Base-by-base conservation (phyloP, 2,797 vertebrate species). In the Sebastes glaucus region DNA sequence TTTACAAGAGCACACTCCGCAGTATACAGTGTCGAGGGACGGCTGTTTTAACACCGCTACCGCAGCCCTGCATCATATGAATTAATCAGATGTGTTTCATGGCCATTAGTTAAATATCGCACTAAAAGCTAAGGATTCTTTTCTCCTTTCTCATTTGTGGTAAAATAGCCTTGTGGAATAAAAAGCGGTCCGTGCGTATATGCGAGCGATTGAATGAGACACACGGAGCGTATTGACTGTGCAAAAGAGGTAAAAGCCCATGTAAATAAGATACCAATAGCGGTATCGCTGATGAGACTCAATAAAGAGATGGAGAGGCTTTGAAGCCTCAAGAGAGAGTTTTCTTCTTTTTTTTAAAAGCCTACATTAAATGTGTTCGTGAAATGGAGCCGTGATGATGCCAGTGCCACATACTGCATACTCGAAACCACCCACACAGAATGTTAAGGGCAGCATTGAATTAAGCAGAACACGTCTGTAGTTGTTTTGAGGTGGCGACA, bases 1-100 rank as follows among this genome's bases (percentile, higher is more conserved):
- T 95, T 95, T 94, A 94, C 93, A 89, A 84, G 89, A 81, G 88
- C 86, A 42, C 87, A 85, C 85, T 87, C 80, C 3, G 59, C 79
- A 30, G 87, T 89, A 84, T 89, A 93, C 85, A 82, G 89, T 78
- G 86, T 86, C 27, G 30, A 74, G 86, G 83, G 85, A 85, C 69
- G 72, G 86, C 87, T 82, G 84, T 84, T 90, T 82, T 74, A 84
- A 63, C 80, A 42, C 76, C 11, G 74, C 82, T 64, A 61, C 78
- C 71, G 25, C 73, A 71, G 79, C 65, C 20, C 52, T 27, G 79
- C 80, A 57, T 85, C 77, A 68, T 83, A 77, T 88, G 77, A 89
- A 92, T 89, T 88, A 84, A 90, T 92, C 87, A 87, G 77, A 86
- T 77, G 80, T 22, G 56, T 89, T 91, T 87, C 78, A 83, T 69